Evolutionary conservation across 2,797 vertebrate species (phyloP), one percentile per base, ranked within the genome.

Genomic region (Pangasius macronema): DNA sequence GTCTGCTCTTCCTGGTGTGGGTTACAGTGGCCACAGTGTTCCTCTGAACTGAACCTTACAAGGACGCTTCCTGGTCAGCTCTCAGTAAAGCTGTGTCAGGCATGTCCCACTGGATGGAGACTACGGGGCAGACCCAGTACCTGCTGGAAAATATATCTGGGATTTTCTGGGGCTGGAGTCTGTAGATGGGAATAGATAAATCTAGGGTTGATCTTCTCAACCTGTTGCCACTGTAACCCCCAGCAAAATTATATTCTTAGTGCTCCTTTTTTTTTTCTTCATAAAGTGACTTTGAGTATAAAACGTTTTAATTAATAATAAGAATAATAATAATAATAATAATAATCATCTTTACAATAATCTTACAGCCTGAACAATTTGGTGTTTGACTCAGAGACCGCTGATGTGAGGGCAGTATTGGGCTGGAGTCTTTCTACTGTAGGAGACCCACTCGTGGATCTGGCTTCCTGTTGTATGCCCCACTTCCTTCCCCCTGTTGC

Each of bases 351-450:
- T 24, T 59, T 1, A 59, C 59, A 0, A 77, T 39, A 18, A 75
- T 73, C 10, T 51, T 75, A 76, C 81, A 97, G 97, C 90, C 90
- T 97, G 77, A 94, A 96, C 91, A 96, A 95, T 88, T 91, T 97
- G 92, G 91, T 97, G n/a, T 97, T 97, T 91, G 95, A 97, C 68
- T 92, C 93, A 5, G 94, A 97, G 72, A 95, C 93, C 86, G 86
- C 91, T 0, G 93, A 97, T 89, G 95, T 97, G 30, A 92, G 95
- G 82, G 94, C 95, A 57, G 94, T 97, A 87, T 92, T 97, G 57
- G 95, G 96, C 91, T 97, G 97, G 97, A 95, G 95, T 85, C 92
- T 94, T 65, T 95, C 96, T 63, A 94, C 95, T n/a, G 87, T 96
- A 6, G 97, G 97, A 1, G 95, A 97, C 87, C 96, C 97, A 73